phyloP scores from a whole-genome alignment of 2,888 invertebrate genomes.

The Steinernema hermaphroditum region DNA sequence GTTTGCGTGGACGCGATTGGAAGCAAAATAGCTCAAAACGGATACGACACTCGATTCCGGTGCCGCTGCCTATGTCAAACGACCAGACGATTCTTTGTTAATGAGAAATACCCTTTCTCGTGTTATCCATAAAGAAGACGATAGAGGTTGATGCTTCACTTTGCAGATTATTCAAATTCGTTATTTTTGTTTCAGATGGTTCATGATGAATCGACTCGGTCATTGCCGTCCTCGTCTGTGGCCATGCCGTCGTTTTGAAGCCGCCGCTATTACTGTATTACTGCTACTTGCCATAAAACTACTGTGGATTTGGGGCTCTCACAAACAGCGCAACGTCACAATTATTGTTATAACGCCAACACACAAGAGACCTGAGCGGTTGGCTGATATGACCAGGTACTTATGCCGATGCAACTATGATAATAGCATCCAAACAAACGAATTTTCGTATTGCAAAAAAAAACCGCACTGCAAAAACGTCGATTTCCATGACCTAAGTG shows the following conservation, averaged over 20 bases:
- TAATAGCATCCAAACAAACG: too few species aligned
- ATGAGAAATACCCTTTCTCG: too few species aligned
- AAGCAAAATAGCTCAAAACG: not conserved
- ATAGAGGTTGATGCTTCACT: too few species aligned
- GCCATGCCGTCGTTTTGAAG: not conserved
- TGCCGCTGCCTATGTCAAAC: not conserved
- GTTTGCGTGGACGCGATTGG: not conserved
- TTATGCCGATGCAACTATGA: too few species aligned
- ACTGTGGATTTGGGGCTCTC: slow-evolving; percentile 36
- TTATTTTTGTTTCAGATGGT: too few species aligned
- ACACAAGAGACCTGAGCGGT: slow-evolving; percentile 51
- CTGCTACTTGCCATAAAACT: slow-evolving; percentile 33
- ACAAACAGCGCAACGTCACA: slow-evolving; percentile 32
- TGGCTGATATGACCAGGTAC: slow-evolving; percentile 61
- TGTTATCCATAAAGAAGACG: too few species aligned
- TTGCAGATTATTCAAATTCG: too few species aligned
- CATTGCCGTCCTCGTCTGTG: not conserved
- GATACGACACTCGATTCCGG: not conserved
- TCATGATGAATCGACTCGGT: too few species aligned
- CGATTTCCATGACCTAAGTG: too few species aligned
- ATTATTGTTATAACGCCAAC: slow-evolving; percentile 56
- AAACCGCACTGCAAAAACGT: too few species aligned
- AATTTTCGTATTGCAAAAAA: too few species aligned
- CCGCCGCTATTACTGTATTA: not conserved
- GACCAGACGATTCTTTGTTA: too few species aligned